These are phyloP conservation scores for Eledona agricola DNA, from an alignment of 2,888 invertebrate species.

Conservation along the genomic window DNA sequence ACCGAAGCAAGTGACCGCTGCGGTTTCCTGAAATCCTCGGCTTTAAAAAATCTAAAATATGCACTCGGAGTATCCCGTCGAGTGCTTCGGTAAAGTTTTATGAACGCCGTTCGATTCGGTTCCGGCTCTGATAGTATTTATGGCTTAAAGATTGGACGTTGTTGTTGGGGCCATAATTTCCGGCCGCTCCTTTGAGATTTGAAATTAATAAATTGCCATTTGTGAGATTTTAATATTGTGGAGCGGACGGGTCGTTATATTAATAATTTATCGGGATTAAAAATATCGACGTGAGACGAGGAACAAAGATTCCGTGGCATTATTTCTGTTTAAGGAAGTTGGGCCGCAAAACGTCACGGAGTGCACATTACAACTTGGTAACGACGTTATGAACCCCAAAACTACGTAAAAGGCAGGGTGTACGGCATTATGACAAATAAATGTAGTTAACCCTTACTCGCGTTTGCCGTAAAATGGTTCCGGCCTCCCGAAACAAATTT, in stretches of 20 bases:
- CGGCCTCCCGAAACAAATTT: constrained; percentile 13
- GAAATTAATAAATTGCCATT: constrained; percentile 25
- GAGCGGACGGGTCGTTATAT: too few relatives aligned
- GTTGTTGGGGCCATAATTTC: constrained; percentile 25
- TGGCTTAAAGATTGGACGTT: constrained; percentile 28
- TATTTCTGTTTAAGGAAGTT: constrained; percentile 24
- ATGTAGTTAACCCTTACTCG: constrained; percentile 40
- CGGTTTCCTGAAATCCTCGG: constrained; percentile 39
- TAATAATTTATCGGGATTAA: too few relatives aligned
- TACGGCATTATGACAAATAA: constrained; percentile 42
- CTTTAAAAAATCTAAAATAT: constrained; percentile 50
- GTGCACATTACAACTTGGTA: constrained; percentile 41
- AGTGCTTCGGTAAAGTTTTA: constrained; percentile 48
- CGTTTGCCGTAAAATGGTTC: constrained; percentile 11
- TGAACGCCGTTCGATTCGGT: constrained; percentile 44
- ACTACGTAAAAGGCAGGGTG: constrained; percentile 41
- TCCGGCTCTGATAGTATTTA: constrained; percentile 32
- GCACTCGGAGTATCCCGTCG: constrained; percentile 41
- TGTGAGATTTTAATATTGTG: constrained; percentile 23
- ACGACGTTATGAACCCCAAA: constrained; percentile 42
- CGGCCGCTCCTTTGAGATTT: constrained; percentile 18
- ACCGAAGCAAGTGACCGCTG: constrained; percentile 41
- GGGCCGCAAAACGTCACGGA: constrained; percentile 37
- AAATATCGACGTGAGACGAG: too few relatives aligned
- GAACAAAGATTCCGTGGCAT: too few relatives aligned